A percentile compares a stretch with the other conserved stretches of the same genome.
Evolutionary conservation across 1,140 invertebrate species (phyloP).

Genomic region (Procambarus virginalis): DNA sequence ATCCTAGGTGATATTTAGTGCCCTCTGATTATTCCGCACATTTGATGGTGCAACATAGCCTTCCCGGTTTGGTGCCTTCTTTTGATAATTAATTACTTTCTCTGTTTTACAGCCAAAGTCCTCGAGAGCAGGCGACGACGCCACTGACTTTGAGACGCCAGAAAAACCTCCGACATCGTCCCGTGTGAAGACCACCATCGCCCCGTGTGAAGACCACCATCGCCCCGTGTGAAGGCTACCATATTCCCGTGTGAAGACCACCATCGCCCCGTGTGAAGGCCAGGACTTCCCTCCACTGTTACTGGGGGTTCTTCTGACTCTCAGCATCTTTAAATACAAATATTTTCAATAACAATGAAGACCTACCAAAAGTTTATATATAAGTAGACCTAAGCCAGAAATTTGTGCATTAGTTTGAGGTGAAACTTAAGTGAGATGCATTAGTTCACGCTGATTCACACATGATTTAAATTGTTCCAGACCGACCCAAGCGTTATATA

Average conservation of each 20-base stretch:
- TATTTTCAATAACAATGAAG: no score
- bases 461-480: not conserved
- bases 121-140: slow-evolving; percentile 36
- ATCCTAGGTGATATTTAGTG: no score
- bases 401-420: not conserved
- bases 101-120: slow-evolving; percentile 41
- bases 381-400: not conserved
- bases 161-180: slow-evolving; percentile 43
- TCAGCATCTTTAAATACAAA: no score
- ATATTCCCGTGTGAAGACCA: not conserved
- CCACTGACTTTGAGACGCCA: slow-evolving; percentile 42
- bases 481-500: not conserved
- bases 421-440: not conserved
- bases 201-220: not conserved
- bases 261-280: no score
- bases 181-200: slow-evolving; percentile 14
- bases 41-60: no score
- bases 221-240: not conserved
- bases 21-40: no score
- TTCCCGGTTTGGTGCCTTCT: no score
- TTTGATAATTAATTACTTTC: not conserved
- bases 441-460: not conserved
- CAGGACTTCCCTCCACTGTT: no score
- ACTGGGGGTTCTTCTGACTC: not conserved
- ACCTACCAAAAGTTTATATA: no score